Base-by-base conservation (phyloP, 2,797 vertebrate species). In the Acridotheres tristis region DNA sequence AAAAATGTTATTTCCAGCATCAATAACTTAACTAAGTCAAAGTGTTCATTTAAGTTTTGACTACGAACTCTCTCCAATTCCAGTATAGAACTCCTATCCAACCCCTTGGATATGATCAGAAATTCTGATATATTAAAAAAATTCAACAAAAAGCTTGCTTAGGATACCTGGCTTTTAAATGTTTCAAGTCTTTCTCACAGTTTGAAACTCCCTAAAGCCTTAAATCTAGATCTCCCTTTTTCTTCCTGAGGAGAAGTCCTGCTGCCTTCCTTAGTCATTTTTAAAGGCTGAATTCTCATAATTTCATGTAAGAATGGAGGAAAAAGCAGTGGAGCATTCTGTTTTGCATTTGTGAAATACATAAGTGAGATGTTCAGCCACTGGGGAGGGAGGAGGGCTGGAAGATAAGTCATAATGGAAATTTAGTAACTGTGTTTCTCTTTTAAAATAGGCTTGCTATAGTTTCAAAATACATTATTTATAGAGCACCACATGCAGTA, bases 391-490 rank as follows among this genome's bases (percentile, higher is more conserved):
- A 91, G 71, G 23, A 92, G 32, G 30, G 13, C 32, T 96, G 66
- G 73, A 51, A 94, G 79, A 84, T 57, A 93, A 94, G 93, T 92
- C 67, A 66, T 30, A 43, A 43, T 91, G 61, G 54, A 93, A 96
- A 91, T 86, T 78, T 76, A 69, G 73, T 81, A 88, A 91, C 69
- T 55, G 51, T 65, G 42, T 90, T 92, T 92, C 62, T 89, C 45
- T 88, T 92, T 81, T 57, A 90, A 96, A 96, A 84, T 53, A 85
- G 43, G 55, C 38, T 89, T 19, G 9, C 69, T 78, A 63, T 59
- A 81, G 17, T 88, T 95, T 95, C 62, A 81, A 85, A 93, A 76
- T 62, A 38, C 36, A 32, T 87, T 92, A 93, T 96, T 96, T 96
- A 92, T 92, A 92, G 81, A 88, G 69, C 66, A 81, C 34, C 43